Conservation (phyloP, 2,797 vertebrate genomes). For the Sparidentex hasta region DNA sequence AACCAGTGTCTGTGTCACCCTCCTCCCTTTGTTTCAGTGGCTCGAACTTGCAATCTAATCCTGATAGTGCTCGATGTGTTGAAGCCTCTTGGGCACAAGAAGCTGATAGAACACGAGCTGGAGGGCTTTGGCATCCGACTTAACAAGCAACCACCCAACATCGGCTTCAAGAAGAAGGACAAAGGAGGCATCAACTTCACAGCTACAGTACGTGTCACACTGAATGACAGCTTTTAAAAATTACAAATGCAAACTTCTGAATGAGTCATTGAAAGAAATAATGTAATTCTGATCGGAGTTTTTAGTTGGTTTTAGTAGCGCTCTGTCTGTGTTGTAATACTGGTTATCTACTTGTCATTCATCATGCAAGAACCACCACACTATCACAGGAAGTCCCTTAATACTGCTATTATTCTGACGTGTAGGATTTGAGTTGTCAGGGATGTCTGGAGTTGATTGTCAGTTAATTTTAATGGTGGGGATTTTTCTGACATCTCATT, state of each 20-base stretch:
- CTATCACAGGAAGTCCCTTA: neutral
- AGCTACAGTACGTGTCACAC: constrained; percentile 87
- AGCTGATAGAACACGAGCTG: constrained; percentile 97
- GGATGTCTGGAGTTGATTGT: neutral
- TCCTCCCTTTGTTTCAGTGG: constrained; percentile 85
- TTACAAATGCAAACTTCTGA: neutral
- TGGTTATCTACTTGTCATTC: constrained; percentile 11
- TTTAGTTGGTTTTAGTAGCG: neutral
- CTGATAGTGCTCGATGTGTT: constrained; percentile 97
- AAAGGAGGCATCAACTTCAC: constrained; percentile 99
- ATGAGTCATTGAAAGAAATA: neutral
- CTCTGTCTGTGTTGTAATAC: neutral
- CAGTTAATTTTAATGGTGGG: neutral
- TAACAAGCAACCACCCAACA: constrained; percentile 97
- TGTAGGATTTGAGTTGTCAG: constrained; percentile 23
- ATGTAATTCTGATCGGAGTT: neutral
- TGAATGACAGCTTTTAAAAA: neutral
- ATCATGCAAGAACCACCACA: neutral
- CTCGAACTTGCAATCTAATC: constrained; percentile 98
- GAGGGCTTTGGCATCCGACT: constrained; percentile 98
- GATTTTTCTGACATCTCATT: neutral
- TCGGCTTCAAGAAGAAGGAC: constrained; percentile 99
- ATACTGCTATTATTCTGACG: neutral
- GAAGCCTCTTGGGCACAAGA: constrained; percentile 97
- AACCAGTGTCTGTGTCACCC: neutral